Conservation (phyloP, 2,888 invertebrate species). For the Drosophila atroscutellata region DNA sequence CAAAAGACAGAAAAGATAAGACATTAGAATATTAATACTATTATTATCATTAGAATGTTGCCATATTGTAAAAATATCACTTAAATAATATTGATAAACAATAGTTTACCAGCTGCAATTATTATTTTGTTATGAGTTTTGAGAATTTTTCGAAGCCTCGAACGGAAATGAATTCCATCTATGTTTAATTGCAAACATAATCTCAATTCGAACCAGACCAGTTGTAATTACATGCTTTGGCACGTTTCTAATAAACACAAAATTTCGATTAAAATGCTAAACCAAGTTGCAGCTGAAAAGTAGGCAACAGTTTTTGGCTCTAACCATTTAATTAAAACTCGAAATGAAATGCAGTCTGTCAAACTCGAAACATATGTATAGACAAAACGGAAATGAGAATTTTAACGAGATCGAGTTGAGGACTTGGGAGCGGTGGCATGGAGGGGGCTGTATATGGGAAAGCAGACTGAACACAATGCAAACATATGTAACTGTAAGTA, state of each 20-base stretch:
- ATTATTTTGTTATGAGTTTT: background rate
- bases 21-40: background rate
- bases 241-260: conserved; percentile 1
- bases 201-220: background rate
- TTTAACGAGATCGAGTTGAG: conserved; percentile 55
- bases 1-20: conserved; percentile 1
- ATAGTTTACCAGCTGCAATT: background rate
- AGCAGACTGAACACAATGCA: conserved; percentile 36
- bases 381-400: conserved; percentile 63
- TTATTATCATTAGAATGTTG: background rate
- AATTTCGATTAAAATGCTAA: conserved; percentile 8
- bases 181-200: background rate
- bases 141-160: background rate
- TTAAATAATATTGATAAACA: background rate
- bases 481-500: conserved; percentile 57
- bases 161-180: background rate
- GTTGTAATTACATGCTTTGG: background rate
- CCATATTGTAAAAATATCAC: too few species aligned
- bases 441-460: background rate
- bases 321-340: conserved; percentile 43
- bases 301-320: conserved; percentile 26
- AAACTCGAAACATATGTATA: conserved; percentile 28
- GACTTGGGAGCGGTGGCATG: background rate
- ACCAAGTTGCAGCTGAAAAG: conserved; percentile 22
- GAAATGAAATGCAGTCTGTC: conserved; percentile 18